Evolutionary conservation across 1,140 invertebrate genomes (phyloP).

Genomic region (Drosophila pachea): DNA sequence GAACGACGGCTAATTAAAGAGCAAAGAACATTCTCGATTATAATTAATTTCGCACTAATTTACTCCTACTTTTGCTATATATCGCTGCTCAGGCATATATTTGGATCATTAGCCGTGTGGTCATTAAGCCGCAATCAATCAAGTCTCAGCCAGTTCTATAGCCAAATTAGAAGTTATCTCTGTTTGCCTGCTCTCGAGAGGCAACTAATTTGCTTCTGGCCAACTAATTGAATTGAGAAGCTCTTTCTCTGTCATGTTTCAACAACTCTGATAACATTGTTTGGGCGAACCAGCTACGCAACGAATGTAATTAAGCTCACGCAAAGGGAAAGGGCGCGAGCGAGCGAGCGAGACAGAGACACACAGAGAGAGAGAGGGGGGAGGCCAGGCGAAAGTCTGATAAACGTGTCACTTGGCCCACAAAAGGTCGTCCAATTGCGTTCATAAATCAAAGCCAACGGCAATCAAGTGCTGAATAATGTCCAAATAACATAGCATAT

Average conservation of each 20-base stretch:
- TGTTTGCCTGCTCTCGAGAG: constrained; percentile 6
- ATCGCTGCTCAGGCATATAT: constrained; percentile 20
- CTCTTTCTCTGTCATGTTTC: constrained; percentile 17
- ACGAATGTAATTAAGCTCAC: constrained; percentile 44
- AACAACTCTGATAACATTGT: constrained; percentile 31
- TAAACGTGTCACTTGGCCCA: constrained; percentile 10
- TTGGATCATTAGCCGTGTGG: constrained; percentile 39
- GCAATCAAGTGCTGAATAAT: constrained; percentile 14
- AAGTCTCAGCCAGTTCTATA: constrained; percentile 9
- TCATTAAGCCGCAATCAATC: constrained; percentile 53
- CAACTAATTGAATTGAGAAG: constrained; percentile 47
- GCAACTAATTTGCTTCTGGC: constrained; percentile 33
- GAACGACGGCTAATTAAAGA: constrained; percentile 5
- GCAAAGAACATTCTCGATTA: not conserved
- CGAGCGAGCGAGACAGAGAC: too few species aligned
- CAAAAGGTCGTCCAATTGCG: not conserved
- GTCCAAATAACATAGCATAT: constrained; percentile 19
- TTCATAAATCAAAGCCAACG: constrained; percentile 25
- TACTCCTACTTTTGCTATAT: constrained; percentile 1
- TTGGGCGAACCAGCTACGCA: not conserved
- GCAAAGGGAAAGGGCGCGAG: too few species aligned
- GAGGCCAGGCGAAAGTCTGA: constrained; percentile 2
- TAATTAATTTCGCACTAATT: not conserved
- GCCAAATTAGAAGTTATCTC: constrained; percentile 27
- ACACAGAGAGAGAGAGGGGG: too few species aligned